phyloP scores from a whole-genome alignment of 1,140 invertebrate species.

The Bombus waltoni region DNA sequence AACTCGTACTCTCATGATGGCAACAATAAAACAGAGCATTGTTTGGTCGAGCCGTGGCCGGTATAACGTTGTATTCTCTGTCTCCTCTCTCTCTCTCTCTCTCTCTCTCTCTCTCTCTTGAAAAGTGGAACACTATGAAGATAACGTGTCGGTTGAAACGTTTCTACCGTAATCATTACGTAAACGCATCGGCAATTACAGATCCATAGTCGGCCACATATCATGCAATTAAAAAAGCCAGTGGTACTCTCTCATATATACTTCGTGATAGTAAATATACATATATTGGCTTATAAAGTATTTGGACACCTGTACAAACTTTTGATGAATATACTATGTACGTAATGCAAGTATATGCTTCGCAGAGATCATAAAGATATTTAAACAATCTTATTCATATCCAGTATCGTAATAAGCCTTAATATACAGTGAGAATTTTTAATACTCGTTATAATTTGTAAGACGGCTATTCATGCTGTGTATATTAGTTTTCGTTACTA shows the following conservation, averaged over 20 bases:
- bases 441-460: background rate
- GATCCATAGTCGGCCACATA: slow-evolving; percentile 24
- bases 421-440: background rate
- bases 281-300: background rate
- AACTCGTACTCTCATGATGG: background rate
- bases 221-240: slow-evolving; percentile 36
- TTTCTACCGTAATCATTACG: slow-evolving; percentile 48
- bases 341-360: background rate
- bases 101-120: slow-evolving; percentile 10
- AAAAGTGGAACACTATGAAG: slow-evolving; percentile 54
- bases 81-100: background rate
- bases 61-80: background rate
- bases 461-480: background rate
- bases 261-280: background rate
- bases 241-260: background rate
- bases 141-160: slow-evolving; percentile 42
- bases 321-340: background rate
- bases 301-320: background rate
- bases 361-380: background rate
- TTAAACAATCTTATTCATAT: background rate
- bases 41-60: slow-evolving; percentile 22
- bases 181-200: slow-evolving; percentile 52
- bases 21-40: slow-evolving; percentile 15
- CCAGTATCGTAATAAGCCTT: background rate
- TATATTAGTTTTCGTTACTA: background rate